A percentile compares a stretch with the other conserved stretches of the same genome.
Conservation (phyloP, 2,113 vertebrate genomes). For the Oxyura jamaicensis region DNA sequence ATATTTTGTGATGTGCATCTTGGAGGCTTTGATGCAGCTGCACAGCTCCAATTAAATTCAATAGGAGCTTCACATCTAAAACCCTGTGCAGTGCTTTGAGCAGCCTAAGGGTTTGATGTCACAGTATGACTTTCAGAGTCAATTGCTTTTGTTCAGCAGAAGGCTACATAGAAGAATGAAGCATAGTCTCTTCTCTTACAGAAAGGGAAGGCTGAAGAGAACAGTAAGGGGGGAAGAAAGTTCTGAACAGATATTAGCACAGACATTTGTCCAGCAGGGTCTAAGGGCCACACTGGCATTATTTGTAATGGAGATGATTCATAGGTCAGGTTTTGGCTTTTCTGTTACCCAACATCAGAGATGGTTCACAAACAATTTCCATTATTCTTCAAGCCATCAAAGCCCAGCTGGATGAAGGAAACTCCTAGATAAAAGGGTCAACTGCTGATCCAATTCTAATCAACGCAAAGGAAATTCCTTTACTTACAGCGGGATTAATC, state of each 20-base stretch:
- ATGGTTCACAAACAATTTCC: not conserved
- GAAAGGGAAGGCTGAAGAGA: not conserved
- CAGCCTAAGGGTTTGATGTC: not conserved
- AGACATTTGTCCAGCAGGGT: not conserved
- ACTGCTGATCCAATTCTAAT: conserved; percentile 30
- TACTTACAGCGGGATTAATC: conserved; percentile 15
- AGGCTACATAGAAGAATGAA: not conserved
- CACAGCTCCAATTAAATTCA: conserved; percentile 37
- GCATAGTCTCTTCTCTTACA: not conserved
- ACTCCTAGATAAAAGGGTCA: conserved; percentile 29
- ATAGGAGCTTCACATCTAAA: conserved; percentile 1
- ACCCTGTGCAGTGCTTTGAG: not conserved
- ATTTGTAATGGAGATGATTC: not conserved
- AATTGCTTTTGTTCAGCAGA: conserved; percentile 32
- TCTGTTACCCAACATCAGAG: not conserved
- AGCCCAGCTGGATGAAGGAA: not conserved
- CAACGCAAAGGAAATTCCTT: conserved; percentile 24
- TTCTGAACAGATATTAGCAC: not conserved
- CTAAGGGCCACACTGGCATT: not conserved
- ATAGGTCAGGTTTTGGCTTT: not conserved
- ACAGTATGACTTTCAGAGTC: conserved; percentile 3
- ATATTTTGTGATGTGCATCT: conserved; percentile 28
- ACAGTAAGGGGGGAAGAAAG: not conserved
- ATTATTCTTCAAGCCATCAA: not conserved
- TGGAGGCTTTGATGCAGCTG: conserved; percentile 23